phyloP scores from a whole-genome alignment of 2,888 invertebrate genomes.

The Azorinus chamasolen region DNA sequence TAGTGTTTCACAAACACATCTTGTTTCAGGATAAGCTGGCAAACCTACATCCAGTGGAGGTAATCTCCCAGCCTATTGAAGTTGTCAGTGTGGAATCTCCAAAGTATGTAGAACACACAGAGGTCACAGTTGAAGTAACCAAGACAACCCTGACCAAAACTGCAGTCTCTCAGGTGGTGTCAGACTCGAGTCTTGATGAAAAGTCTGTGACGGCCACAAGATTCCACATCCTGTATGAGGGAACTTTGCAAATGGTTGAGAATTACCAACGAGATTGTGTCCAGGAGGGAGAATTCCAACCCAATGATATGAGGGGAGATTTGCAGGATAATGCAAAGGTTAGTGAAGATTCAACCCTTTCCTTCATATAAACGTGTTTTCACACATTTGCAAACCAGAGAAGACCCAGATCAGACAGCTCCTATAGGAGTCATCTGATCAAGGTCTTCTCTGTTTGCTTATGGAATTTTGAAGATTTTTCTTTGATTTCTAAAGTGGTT shows the following conservation, averaged over 20 bases:
- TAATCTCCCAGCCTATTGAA: neutral
- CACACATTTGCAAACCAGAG: no score
- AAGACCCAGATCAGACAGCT: no score
- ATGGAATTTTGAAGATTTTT: no score
- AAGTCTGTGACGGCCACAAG: conserved; percentile 48
- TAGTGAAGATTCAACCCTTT: no score
- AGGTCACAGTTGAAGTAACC: conserved; percentile 55
- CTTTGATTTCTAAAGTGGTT: no score
- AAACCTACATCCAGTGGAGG: neutral
- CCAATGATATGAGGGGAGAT: conserved; percentile 71
- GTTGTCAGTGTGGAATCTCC: conserved; percentile 18
- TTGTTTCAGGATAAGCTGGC: conserved; percentile 17
- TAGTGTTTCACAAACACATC: no score
- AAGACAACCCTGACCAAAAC: conserved; percentile 60
- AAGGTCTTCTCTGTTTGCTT: no score
- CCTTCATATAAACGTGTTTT: no score
- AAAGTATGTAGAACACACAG: conserved; percentile 52
- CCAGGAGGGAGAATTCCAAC: conserved; percentile 71
- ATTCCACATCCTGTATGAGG: conserved; percentile 71
- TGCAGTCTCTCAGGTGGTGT: conserved; percentile 13
- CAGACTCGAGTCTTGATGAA: conserved; percentile 9
- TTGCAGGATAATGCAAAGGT: conserved; percentile 80
- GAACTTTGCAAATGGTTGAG: conserved; percentile 70
- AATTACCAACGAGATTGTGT: conserved; percentile 74
- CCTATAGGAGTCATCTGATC: no score